phyloP scores from a whole-genome alignment of 2,113 vertebrate genomes.

The Alethe diademata region DNA sequence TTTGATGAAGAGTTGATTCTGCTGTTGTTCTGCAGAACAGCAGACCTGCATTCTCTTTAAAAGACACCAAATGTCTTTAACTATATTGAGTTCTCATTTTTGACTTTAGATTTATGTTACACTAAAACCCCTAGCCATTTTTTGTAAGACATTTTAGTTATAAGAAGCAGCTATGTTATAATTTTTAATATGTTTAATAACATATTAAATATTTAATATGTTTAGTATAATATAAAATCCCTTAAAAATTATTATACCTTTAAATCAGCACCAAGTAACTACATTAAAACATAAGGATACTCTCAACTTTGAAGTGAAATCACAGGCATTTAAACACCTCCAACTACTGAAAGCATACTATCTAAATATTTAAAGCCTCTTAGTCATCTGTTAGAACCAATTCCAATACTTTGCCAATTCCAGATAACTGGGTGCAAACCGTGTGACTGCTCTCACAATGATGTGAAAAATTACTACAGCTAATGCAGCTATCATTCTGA shows the following conservation, averaged over 20 bases:
- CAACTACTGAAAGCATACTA: background rate
- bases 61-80: background rate
- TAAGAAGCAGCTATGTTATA: background rate
- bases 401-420: background rate
- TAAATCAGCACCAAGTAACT: background rate
- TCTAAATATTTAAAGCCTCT: background rate
- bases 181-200: background rate
- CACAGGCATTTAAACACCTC: background rate
- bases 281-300: background rate
- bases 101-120: background rate
- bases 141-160: background rate
- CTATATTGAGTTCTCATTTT: background rate
- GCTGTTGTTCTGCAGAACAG: background rate
- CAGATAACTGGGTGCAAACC: background rate
- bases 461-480: background rate
- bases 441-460: background rate
- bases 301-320: background rate
- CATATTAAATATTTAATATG: background rate
- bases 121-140: background rate
- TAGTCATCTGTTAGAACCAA: background rate
- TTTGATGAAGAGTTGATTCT: background rate
- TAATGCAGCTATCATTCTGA: background rate
- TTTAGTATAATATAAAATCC: background rate
- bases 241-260: background rate
- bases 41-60: background rate